Evolutionary conservation across 2,113 vertebrate species (phyloP).

Genomic region (Heloderma charlesbogerti): DNA sequence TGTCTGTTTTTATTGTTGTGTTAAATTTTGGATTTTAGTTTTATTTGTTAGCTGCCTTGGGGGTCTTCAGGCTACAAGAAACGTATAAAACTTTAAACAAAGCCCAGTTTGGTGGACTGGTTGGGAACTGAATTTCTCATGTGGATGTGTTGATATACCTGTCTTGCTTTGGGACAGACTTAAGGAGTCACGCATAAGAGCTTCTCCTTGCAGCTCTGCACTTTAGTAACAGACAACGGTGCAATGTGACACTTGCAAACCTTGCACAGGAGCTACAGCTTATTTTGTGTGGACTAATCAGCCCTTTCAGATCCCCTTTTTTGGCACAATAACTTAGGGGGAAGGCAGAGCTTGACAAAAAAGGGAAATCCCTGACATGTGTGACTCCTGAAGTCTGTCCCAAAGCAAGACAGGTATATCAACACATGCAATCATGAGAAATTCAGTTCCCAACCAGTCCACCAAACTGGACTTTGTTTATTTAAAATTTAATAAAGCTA

Average conservation of each 20-base stretch:
- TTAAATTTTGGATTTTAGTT: background rate
- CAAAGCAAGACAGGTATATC: background rate
- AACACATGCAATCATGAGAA: background rate
- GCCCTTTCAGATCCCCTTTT: background rate
- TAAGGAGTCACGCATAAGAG: background rate
- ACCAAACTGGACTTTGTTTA: background rate
- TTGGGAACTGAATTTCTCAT: background rate
- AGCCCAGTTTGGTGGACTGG: background rate
- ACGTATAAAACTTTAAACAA: background rate
- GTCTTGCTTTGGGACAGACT: background rate
- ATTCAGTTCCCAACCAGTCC: background rate
- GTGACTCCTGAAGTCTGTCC: background rate
- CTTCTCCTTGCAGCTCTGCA: background rate
- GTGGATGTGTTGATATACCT: background rate
- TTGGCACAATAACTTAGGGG: background rate
- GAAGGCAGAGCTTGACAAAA: background rate
- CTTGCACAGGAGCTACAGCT: no score
- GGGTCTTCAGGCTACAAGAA: background rate
- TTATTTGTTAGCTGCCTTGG: background rate
- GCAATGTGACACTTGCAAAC: background rate
- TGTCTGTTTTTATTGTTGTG: background rate
- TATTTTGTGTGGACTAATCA: background rate
- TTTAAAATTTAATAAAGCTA: background rate
- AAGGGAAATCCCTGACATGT: no score
- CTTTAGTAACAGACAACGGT: background rate